These are phyloP conservation scores for Leontocebus nigricollis DNA, from an alignment of 2,797 vertebrate species.

Conservation along the genomic window DNA sequence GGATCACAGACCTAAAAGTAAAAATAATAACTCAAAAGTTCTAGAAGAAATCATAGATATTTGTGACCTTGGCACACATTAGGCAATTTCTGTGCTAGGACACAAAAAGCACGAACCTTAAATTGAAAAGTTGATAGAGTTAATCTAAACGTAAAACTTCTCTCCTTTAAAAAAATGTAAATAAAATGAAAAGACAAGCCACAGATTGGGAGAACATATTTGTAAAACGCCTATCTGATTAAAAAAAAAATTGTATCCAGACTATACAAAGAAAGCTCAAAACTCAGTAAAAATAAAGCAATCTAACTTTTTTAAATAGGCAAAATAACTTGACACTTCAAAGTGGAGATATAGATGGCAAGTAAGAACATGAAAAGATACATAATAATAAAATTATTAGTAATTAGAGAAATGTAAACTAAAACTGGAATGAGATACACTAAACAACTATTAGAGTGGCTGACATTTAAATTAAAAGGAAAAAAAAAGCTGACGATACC, in stretches of 20 bases:
- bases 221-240: not conserved
- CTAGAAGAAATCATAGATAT: not conserved
- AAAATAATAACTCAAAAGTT: slow-evolving; percentile 37
- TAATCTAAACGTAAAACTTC: not conserved
- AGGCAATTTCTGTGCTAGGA: slow-evolving; percentile 1
- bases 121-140: slow-evolving; percentile 10
- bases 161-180: not conserved
- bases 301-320: not conserved
- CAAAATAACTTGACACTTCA: not conserved
- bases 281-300: not conserved
- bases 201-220: not conserved
- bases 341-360: not conserved
- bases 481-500: not conserved
- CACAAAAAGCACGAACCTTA: not conserved
- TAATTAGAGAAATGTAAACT: not conserved
- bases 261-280: slow-evolving; percentile 12
- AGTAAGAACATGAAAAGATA: not conserved
- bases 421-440: not conserved
- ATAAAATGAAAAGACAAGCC: slow-evolving; percentile 20
- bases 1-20: not conserved
- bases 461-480: not conserved
- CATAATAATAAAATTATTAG: not conserved
- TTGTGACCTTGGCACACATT: not conserved
- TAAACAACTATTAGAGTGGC: not conserved
- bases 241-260: not conserved